Evolutionary conservation across 2,113 vertebrate species (phyloP).

Genomic region (Gopherus evgoodei): DNA sequence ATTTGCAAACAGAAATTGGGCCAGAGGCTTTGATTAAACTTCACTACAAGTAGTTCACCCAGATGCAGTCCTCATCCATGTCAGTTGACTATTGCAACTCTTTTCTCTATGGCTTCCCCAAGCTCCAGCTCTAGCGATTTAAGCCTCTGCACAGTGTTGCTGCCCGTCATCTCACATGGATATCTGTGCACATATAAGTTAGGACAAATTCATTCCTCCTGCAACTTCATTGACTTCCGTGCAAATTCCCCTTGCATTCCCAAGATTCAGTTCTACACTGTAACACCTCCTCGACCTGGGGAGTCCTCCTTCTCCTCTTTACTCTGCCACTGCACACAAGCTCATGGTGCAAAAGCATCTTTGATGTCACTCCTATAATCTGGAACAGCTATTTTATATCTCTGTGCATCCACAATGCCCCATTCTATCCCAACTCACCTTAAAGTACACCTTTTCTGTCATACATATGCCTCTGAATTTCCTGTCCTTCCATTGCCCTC

Average conservation of each 20-base stretch:
- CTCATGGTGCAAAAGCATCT: background rate
- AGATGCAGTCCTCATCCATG: background rate
- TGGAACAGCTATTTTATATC: background rate
- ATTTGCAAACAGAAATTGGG: background rate
- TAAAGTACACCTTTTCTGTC: background rate
- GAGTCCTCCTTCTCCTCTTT: background rate
- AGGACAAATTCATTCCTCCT: background rate
- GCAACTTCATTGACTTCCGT: background rate
- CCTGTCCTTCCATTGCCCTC: background rate
- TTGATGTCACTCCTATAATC: background rate
- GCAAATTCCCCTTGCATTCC: background rate
- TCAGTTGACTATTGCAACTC: background rate
- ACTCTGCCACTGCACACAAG: background rate
- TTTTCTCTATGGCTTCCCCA: background rate
- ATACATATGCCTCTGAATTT: background rate
- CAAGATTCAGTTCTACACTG: background rate
- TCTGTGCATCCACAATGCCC: background rate
- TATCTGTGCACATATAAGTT: background rate
- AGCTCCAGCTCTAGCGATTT: background rate
- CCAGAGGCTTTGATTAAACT: background rate
- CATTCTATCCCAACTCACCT: background rate
- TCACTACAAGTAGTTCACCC: rapidly evolving
- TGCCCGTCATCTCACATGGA: background rate
- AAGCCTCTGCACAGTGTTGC: background rate
- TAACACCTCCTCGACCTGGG: background rate